Base-by-base conservation (phyloP, 2,888 invertebrate species). In the Drosophila ezoana region DNA sequence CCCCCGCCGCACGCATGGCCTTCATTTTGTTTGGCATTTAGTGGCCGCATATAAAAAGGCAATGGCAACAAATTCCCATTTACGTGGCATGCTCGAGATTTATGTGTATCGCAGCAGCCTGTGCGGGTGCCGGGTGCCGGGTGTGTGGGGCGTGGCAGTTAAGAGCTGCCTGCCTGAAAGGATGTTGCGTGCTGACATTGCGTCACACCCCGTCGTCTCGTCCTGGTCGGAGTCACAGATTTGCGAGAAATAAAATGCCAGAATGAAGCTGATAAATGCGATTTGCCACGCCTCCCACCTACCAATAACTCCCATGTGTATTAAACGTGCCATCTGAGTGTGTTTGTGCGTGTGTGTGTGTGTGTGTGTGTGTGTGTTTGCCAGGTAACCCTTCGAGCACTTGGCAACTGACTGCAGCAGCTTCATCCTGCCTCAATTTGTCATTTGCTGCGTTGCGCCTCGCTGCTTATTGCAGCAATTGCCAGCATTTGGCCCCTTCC, bases 201-300 rank as follows among this genome's bases (percentile, higher is more conserved):
- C 82, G 63, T 68, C 80, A 62, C 58, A 72, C 32, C 37, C 51
- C 16, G 28, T 28, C 28, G 28, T 8, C 28, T 28, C 11, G 20
- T 54, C 23, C 43, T 43, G 20, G 52, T 37, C 48, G 38, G 53
- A 28, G 43, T 52, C 75, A 67, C 64, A 84, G 80, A 84, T 88
- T 89, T 89, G 74, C 65, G 76, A 72, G 58, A 79, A 79, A 82
- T 75, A 79, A 86, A 83, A 72, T 72, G 84, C 83, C 86, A 86
- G 71, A 73, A 83, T 81, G 78, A 86, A 74, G 81, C 89, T 87
- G 87, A 84, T 87, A 87, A 85, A 88, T 88, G 87, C 79, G 84
- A 74, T 88, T 72, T 72, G 81, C 78, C 80, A 81, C 84, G 84
- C 84, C 80, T 47, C 23, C 44, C 41, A 35, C 23, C 52, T 1